phyloP scores from a whole-genome alignment of 2,888 invertebrate species.

The Adelognathus sp. region DNA sequence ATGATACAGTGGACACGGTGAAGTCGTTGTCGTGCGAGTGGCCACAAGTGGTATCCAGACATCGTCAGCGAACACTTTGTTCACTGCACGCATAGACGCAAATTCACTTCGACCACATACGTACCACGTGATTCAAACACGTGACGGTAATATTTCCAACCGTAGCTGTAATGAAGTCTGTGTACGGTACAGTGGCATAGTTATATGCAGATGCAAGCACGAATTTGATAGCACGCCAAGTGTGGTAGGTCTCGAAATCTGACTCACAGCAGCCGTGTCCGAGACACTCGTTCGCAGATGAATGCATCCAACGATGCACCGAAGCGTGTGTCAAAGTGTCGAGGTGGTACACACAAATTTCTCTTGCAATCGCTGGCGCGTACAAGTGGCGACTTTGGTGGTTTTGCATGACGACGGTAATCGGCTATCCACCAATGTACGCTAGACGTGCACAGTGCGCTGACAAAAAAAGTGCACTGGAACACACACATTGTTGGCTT shows the following conservation, averaged over 20 bases:
- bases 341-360: neutral
- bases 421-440: neutral
- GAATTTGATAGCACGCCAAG: slow-evolving; percentile 74
- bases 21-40: neutral
- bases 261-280: slow-evolving; percentile 58
- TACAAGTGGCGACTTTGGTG: neutral
- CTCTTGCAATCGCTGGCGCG: neutral
- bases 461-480: neutral
- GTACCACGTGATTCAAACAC: neutral
- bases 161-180: neutral
- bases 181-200: neutral
- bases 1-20: neutral
- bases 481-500: neutral
- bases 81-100: slow-evolving; percentile 16
- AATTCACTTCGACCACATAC: neutral
- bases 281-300: slow-evolving; percentile 11
- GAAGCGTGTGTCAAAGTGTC: slow-evolving; percentile 5
- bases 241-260: slow-evolving; percentile 58
- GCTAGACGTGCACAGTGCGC: neutral
- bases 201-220: slow-evolving; percentile 31
- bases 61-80: slow-evolving; percentile 45
- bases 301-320: slow-evolving; percentile 11
- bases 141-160: slow-evolving; percentile 15
- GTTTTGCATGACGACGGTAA: neutral
- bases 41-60: slow-evolving; percentile 32